Base-by-base conservation (phyloP, 1,140 invertebrate genomes). In the Panulirus ornatus region DNA sequence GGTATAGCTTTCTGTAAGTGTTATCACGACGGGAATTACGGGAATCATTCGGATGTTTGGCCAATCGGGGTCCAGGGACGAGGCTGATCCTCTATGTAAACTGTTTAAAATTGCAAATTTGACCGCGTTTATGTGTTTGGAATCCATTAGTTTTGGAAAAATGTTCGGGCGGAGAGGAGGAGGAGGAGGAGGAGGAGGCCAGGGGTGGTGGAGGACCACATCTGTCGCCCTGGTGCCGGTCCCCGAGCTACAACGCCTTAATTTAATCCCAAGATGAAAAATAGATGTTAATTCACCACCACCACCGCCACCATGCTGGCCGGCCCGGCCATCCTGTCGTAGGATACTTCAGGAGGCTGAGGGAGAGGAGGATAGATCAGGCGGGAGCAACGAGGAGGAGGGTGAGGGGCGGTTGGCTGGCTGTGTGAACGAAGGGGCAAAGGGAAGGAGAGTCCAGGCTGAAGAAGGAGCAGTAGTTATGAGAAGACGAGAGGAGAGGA, bases 71-170 rank as follows among this genome's bases (percentile, higher is more conserved):
- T 70, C 40, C 44, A n/a, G 22, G 27, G 71, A 27, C 42, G 71
- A 11, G 84, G 40, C 84, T 38, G 84, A 54, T 73, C 84, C 58
- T 63, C 16, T 86, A 54, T 73, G 87, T 83, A 89, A 89, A 89
- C 87, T 83, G 87, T 83, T 89, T 89, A 89, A 89, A 89, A 89
- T 89, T 89, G 87, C 87, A 89, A 89, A 89, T 89, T 83, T 73
- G 76, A 83, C 87, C 87, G 79, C 87, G 87, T 89, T 89, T 83
- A 89, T 89, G 87, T 89, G 87, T 89, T 89, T 89, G 66, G 87
- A 89, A 89, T 89, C 87, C 87, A 89, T 89, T 89, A 89, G n/a
- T 81, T 58, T 81, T 58, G 30, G 42, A 27, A 71, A 73, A 71
- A 71, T 84, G n/a, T 84, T 84, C 36, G 34, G 22, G 76, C 14